Base-by-base conservation (phyloP, 2,888 invertebrate species). In the Drosophila sordidapex region DNA sequence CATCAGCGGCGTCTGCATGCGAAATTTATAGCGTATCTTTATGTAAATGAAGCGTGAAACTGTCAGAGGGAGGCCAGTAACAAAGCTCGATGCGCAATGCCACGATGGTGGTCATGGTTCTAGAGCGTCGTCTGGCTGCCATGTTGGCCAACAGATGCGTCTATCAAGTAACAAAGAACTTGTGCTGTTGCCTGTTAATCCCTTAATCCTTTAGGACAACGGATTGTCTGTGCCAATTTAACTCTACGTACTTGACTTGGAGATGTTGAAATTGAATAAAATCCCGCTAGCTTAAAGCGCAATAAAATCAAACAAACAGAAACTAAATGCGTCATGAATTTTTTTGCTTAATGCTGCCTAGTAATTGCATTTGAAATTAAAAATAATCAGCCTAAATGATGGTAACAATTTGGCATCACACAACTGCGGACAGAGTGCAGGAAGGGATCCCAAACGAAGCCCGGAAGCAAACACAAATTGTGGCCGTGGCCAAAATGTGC, bases 41-140 rank as follows among this genome's bases (percentile, higher is more conserved):
- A 85, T 85, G 85, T 74, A 85, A 85, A 85, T 85, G 82, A 78
- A 78, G 74, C 75, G 72, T 74, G 67, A 82, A 80, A 71, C 60
- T 68, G 74, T 59, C 71, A 51, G 43, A 59, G 40, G 40, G 33
- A 52, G 49, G 54, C 25, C 36, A 43, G 61, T 46, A 48, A 70
- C 52, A 61, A 57, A 49, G 65, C 63, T 56, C 38, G 7, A 46
- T 18, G 21, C 52, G 21, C 36, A 10, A 29, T 36, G 36, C 36
- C 49, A 33, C 33, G 38, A 25, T 59, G 31, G 58, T 54, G 71
- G 36, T 58, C 33, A 43, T 40, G 59, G 31, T 27, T 18, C 15
- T 53, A 43, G 27, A 53, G 21, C 33, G 70, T 52, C 69, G 84
- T 80, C 81, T 74, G 79, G 72, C 74, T 85, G 76, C 74, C 82